A percentile compares a stretch with the other conserved stretches of the same genome.
Conservation (phyloP, 2,113 vertebrate genomes). For the Fulmarus glacialis region DNA sequence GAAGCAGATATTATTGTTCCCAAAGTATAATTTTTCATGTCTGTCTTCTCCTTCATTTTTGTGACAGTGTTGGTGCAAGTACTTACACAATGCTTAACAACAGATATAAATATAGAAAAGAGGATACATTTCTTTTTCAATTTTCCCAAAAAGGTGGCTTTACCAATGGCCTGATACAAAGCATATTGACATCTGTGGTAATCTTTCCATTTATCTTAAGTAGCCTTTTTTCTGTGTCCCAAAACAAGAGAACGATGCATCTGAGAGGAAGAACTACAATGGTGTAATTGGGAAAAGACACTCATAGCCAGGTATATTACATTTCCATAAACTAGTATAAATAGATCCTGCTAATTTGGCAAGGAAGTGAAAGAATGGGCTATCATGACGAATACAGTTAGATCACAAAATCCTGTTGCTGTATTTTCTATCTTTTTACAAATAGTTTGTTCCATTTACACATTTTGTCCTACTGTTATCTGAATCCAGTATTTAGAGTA, state of each 20-base stretch:
- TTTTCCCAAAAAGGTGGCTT: neutral
- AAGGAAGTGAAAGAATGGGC: neutral
- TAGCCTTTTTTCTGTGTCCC: neutral
- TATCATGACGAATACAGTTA: neutral
- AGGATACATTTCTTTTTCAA: neutral
- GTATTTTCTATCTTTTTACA: neutral
- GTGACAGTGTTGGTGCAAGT: neutral
- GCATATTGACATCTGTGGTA: neutral
- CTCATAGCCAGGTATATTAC: neutral
- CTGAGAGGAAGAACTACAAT: neutral
- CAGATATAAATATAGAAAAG: neutral
- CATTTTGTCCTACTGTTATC: neutral
- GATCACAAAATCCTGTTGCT: neutral
- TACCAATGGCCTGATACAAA: neutral
- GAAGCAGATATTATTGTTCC: neutral
- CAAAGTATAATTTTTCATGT: neutral
- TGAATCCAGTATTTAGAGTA: neutral
- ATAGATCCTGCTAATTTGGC: neutral
- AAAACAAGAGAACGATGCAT: neutral
- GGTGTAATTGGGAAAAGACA: neutral
- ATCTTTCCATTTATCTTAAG: neutral
- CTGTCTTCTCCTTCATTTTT: neutral
- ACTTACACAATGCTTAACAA: neutral
- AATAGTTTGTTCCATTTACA: neutral
- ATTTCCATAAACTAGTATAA: neutral